A percentile compares a stretch with the other conserved stretches of the same genome.
phyloP scores from a whole-genome alignment of 2,888 invertebrate genomes.

The Entomobrya proxima region DNA sequence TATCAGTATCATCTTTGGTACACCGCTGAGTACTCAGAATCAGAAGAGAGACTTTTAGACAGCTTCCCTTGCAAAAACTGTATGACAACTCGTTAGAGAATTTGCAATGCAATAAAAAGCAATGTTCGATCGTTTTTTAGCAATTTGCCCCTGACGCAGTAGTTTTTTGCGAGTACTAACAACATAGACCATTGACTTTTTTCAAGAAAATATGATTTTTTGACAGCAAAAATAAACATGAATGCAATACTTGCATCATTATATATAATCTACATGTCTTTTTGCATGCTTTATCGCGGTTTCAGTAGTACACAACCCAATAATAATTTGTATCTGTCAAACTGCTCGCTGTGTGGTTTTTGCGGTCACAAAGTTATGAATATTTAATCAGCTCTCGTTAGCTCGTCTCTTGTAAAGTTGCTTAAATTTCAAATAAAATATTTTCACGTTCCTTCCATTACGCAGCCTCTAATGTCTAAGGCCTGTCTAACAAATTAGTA shows the following conservation, averaged over 20 bases:
- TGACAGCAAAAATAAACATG: not conserved
- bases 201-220: slow-evolving; percentile 4
- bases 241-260: not conserved
- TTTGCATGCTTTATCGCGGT: slow-evolving; percentile 8
- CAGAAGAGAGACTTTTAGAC: no score
- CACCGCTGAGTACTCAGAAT: no score
- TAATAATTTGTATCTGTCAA: slow-evolving; percentile 33
- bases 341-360: slow-evolving; percentile 5
- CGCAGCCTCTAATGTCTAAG: no score
- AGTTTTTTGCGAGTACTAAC: not conserved
- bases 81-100: no score
- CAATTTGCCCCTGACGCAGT: no score
- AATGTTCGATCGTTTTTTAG: no score
- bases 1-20: no score
- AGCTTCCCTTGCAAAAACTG: no score
- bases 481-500: no score
- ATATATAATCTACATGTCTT: not conserved
- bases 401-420: not conserved
- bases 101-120: no score
- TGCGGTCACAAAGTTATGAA: slow-evolving; percentile 23
- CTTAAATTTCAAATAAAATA: no score
- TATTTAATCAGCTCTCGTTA: slow-evolving; percentile 14
- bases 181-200: not conserved
- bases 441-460: not conserved
- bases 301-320: slow-evolving; percentile 18